Evolutionary conservation across 92 coral and sea anemone species (phyloP), one percentile per base, ranked within the genome.

Genomic region (Epizoanthus illoricatus): DNA sequence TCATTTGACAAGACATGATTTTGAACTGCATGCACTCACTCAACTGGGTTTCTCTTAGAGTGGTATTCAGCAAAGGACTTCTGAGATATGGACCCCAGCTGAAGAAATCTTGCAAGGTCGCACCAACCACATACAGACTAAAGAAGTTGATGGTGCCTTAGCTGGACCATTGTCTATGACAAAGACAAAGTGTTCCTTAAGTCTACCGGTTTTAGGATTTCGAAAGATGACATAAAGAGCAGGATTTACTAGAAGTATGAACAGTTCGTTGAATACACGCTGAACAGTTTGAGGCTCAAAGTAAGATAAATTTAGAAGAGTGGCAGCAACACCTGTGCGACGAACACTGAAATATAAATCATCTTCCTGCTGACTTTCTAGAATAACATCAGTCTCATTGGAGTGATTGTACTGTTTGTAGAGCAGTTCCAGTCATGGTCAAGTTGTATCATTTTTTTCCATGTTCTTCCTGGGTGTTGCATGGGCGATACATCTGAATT

Each of bases 391-490:
- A 28, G 36, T 28, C 36, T 92, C 97, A 90, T 88, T 0, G 90
- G 93, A 0, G 91, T 88, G 54, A 92, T 76, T 13, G 90, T 84
- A 49, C 83, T 92, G 39, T 72, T 76, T 2, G 87, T 69, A 1
- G 79, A 36, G 45, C 84, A 47, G 47, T 42, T 66, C 88, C 92
- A 89, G 79, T 89, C 82, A 78, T 87, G 96, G n/a, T 92, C 89
- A 4, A 86, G 90, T 8, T 85, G 60, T 17, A 73, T 57, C 0
- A 84, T 59, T 63, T 86, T 86, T 15, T 64, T 80, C 92, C 95
- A 87, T 2, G 89, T 89, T 85, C 76, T 92, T 4, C 88, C 88
- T 2, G 94, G 92, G 62, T 76, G 87, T 73, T 92, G 96, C 24
- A 92, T 89, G 0, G 91, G 90, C 67, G 90, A 86, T 7, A 89